These are phyloP conservation scores for Drosophila nigromelanica DNA, from an alignment of 1,140 invertebrate species.

Conservation along the genomic window DNA sequence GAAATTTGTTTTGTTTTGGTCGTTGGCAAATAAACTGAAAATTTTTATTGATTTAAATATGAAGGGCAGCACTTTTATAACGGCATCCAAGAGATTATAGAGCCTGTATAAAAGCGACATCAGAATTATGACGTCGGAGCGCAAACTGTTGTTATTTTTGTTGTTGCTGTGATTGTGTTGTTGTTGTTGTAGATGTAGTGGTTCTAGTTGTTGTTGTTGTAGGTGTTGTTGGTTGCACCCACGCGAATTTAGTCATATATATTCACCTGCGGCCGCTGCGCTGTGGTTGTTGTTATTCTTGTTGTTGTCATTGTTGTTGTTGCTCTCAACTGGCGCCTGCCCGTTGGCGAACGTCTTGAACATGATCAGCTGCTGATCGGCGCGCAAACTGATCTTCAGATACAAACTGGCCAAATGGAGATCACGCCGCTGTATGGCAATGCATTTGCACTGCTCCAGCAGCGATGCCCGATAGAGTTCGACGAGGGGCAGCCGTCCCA, in stretches of 20 bases:
- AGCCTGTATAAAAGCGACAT: conserved; percentile 1
- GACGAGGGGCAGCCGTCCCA: conserved; percentile 64
- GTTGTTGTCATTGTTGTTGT: conserved; percentile 34
- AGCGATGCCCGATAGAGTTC: conserved; percentile 72
- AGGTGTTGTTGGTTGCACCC: conserved; percentile 58
- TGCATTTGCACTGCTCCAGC: conserved; percentile 77
- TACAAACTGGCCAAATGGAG: conserved; percentile 71
- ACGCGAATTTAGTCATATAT: conserved; percentile 74
- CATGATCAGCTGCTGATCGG: conserved; percentile 42
- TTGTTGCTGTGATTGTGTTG: conserved; percentile 26
- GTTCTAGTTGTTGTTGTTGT: conserved; percentile 39
- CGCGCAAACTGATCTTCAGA: conserved; percentile 69
- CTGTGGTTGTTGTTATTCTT: conserved; percentile 53
- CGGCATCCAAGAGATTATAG: conserved; percentile 47
- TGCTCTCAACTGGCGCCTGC: conserved; percentile 13
- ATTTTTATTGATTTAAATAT: conserved; percentile 59
- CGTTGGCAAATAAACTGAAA: conserved; percentile 64
- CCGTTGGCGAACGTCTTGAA: conserved; percentile 32
- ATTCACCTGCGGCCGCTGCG: conserved; percentile 68
- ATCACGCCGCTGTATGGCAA: conserved; percentile 66
- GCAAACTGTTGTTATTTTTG: conserved; percentile 36
- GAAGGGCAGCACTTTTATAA: conserved; percentile 60
- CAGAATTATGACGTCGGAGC: conserved; percentile 21
- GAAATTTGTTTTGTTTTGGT: conserved; percentile 49
- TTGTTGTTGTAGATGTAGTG: conserved; percentile 22